Percentiles rank a stretch among this genome's conserved stretches.
These are phyloP conservation scores for Ennomos fuscantarius DNA, from an alignment of 2,888 invertebrate genomes.

Conservation along the genomic window DNA sequence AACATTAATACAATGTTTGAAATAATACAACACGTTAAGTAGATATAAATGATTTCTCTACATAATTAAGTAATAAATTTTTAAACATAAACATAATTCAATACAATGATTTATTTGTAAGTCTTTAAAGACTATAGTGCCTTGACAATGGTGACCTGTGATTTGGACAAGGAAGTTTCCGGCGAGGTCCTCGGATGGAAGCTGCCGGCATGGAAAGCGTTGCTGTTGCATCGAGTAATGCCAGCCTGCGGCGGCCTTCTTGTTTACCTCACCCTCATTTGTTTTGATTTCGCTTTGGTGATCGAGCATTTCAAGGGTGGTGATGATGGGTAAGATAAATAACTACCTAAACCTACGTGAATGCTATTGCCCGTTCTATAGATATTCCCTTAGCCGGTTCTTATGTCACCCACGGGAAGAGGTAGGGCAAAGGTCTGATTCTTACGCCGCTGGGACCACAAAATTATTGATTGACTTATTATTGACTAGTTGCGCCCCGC, in stretches of 20 bases:
- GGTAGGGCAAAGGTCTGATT: too few relatives aligned
- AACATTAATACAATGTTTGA: conserved; percentile 9
- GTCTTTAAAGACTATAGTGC: too few relatives aligned
- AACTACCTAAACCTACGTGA: too few relatives aligned
- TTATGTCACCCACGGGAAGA: too few relatives aligned
- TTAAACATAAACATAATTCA: too few relatives aligned
- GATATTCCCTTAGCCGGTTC: too few relatives aligned
- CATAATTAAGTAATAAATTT: too few relatives aligned
- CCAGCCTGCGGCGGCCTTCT: conserved; percentile 83
- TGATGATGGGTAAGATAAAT: conserved; percentile 78
- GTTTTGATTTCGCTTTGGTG: conserved; percentile 88
- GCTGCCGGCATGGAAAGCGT: conserved; percentile 73
- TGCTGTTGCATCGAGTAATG: conserved; percentile 71
- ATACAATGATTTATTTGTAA: background rate
- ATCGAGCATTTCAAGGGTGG: conserved; percentile 86
- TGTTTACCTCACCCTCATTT: conserved; percentile 88
- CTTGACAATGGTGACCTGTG: conserved; percentile 73
- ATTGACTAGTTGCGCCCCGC: too few relatives aligned
- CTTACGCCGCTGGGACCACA: too few relatives aligned
- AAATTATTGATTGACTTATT: too few relatives aligned
- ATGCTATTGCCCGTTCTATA: too few relatives aligned
- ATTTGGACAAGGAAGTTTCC: conserved; percentile 70
- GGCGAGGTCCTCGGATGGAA: conserved; percentile 74
- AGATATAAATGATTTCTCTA: background rate
- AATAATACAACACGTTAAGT: conserved; percentile 8